Percentiles rank a stretch among this genome's conserved stretches.
Conservation (phyloP, 2,888 invertebrate genomes). For the Neuroscelio doddi region DNA sequence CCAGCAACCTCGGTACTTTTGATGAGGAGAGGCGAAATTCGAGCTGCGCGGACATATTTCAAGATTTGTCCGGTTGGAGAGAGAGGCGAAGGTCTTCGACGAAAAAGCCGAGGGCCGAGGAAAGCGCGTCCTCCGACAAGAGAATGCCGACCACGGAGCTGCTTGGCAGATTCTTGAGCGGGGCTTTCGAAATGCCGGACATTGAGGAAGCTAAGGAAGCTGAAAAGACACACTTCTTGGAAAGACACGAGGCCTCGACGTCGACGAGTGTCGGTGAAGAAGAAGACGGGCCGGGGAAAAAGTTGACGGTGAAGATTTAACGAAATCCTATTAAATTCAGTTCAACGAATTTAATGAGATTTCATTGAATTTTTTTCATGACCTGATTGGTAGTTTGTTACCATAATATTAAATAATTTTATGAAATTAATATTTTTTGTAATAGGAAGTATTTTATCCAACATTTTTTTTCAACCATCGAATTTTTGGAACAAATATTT, state of each 20-base stretch:
- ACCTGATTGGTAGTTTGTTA: too few relatives aligned
- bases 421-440: too few relatives aligned
- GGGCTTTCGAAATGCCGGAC: conserved; percentile 59
- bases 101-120: conserved; percentile 36
- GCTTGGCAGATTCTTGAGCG: conserved; percentile 53
- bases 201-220: conserved; percentile 58
- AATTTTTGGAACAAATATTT: too few relatives aligned
- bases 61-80: conserved; percentile 43
- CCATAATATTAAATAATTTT: too few relatives aligned
- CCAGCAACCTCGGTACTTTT: conserved; percentile 62
- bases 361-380: too few relatives aligned
- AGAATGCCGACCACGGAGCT: conserved; percentile 60
- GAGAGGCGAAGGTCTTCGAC: conserved; percentile 52
- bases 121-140: conserved; percentile 33
- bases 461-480: too few relatives aligned
- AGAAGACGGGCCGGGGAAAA: conserved; percentile 12
- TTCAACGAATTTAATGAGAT: too few relatives aligned
- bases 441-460: too few relatives aligned
- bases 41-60: conserved; percentile 36
- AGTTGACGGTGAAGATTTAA: conserved; percentile 26
- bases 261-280: conserved; percentile 4
- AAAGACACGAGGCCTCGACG: conserved; percentile 1
- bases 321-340: too few relatives aligned
- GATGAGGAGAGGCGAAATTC: conserved; percentile 62
- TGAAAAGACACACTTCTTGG: conserved; percentile 15